Evolutionary conservation across 1,140 invertebrate genomes (phyloP), one percentile per base, ranked within the genome.

Genomic region (Melipona quadrifasciata): DNA sequence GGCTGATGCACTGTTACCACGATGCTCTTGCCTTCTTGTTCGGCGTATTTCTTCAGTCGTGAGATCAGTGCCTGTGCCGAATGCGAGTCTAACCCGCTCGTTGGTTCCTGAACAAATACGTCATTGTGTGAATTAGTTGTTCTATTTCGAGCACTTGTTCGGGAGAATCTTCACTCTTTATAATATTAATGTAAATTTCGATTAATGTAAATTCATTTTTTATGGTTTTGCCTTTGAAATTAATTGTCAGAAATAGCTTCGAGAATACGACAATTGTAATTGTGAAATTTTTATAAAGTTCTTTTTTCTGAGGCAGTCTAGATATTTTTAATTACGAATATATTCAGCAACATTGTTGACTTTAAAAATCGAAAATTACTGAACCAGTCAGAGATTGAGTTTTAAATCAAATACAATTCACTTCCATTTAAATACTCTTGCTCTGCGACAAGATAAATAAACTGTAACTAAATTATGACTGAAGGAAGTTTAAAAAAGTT

Each of bases 1-100:
- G 98, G 98, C 92, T 98, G 98, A 93, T 98, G 98, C 19, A 98
- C 97, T 39, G 97, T 97, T 34, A 97, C 96, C 58, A 98, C 96
- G 55, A 98, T 96, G 5, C 97, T 97, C 93, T 98, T 98, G 74
- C 97, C 96, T 92, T 97, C 97, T 84, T 97, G 96, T 80, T 96
- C 96, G 1, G 97, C 97, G 89, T 97, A 98, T 55, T 96, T 95
- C 93, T 97, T 97, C 74, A 98, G 93, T 73, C 96, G 96, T 78
- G 95, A 95, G 95, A 98, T 98, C 73, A 98, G 91, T 87, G 96
- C 96, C 85, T 96, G 96, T 19, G 98, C 97, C 76, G 97, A 97
- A 92, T 97, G 97, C 17, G 97, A 98, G 93, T 98, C 98, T 83
- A 98, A 94, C 5, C 97, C 97, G 57, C 97, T 98, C 3, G 97